A percentile compares a stretch with the other conserved stretches of the same genome.
phyloP scores from a whole-genome alignment of 2,797 vertebrate species.

The Uromys caudimaculatus region DNA sequence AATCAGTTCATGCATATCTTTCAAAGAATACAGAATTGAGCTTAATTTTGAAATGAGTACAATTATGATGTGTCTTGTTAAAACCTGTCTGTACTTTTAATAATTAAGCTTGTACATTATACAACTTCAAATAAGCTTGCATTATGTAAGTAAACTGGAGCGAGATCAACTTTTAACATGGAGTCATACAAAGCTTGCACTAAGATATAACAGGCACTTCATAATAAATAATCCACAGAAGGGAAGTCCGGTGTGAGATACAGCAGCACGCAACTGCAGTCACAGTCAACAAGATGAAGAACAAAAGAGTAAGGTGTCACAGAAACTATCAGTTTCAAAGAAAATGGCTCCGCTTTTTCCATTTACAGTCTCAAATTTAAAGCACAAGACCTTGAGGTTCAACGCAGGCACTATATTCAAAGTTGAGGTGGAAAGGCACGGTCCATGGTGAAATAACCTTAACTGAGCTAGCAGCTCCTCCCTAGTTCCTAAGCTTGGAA shows the following conservation, averaged over 20 bases:
- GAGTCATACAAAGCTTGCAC: neutral
- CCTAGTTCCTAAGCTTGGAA: rapidly evolving
- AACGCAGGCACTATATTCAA: neutral
- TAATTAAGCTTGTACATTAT: slow-evolving; percentile 30
- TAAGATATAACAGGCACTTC: neutral
- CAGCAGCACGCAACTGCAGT: neutral
- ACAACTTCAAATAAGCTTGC: slow-evolving; percentile 2
- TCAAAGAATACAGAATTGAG: neutral
- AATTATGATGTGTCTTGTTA: slow-evolving; percentile 14
- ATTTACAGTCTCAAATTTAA: neutral
- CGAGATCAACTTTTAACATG: neutral
- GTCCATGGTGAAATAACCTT: neutral
- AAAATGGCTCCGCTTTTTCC: neutral
- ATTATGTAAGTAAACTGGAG: slow-evolving; percentile 40
- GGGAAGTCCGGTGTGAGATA: neutral
- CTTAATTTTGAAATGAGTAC: slow-evolving; percentile 54
- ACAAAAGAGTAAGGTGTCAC: neutral
- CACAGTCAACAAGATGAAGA: neutral
- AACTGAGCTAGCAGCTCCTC: neutral
- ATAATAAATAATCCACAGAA: neutral
- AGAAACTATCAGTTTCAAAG: neutral
- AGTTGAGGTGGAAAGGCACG: neutral
- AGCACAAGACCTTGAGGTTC: neutral
- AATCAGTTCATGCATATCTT: neutral
- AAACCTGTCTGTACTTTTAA: slow-evolving; percentile 38